Base-by-base conservation (phyloP, 1,140 invertebrate species). In the Orussus abietinus region DNA sequence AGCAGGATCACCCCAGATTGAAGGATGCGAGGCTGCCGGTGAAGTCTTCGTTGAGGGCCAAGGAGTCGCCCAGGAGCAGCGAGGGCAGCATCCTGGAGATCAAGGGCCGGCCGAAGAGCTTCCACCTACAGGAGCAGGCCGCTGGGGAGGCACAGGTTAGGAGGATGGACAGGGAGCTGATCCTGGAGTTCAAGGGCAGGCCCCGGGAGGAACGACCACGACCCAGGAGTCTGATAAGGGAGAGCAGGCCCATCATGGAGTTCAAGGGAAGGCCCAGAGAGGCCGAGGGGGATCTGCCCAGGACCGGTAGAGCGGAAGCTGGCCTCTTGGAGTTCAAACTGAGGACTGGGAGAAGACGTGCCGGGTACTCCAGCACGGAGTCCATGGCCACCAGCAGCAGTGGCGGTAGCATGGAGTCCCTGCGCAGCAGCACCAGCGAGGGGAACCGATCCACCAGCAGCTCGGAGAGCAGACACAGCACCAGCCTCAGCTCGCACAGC, bases 321-420 rank as follows among this genome's bases (percentile, higher is more conserved):
- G 38, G 55, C 5, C 40, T 66, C n/a, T 36, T 69, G 25, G 64
- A 71, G 1, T 68, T 74, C 33, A 72, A 72, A 18, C 35, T 69
- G n/a, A 48, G 62, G 4, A 60, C 55, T 5, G 71, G 64, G 20
- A 76, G 77, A 49, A 70, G 77, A 14, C 73, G 76, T 53, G 72
- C 78, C 37, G 88, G 88, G 39, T 90, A 86, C 62, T 89, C 85
- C 1, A 90, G 86, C 55, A 87, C 85, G 2, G 88, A 91, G 62
- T 88, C 86, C 58, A 88, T 91, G 78, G 85, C 86, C 6, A 89
- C 85, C 2, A 87, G 84, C 46, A 88, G 85, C 64, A 88, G 85
- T 58, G 84, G 85, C 15, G 86, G 85, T 6, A 90, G 87, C 64
- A 85, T 90, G 82, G 87, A 90, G 57, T 88, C 86, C 10, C 66